Evolutionary conservation across 1,140 invertebrate species (phyloP), one percentile per base, ranked within the genome.

Genomic region (Leptinotarsa texana): DNA sequence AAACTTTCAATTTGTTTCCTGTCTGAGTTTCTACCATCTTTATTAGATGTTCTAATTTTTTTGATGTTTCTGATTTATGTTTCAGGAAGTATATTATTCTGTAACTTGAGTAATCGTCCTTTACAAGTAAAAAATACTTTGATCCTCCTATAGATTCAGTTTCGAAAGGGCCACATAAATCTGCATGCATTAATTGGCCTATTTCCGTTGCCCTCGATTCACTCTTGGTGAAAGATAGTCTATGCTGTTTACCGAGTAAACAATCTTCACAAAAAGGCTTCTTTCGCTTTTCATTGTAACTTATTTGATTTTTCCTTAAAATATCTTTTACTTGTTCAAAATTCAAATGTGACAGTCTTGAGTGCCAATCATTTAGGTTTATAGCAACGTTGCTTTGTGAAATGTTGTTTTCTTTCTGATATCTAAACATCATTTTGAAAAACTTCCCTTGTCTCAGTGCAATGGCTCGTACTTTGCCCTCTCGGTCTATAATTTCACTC

Each of bases 111-210:
- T 69, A 80, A 69, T 86, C 83, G 75, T 86, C 84, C 62, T 84
- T 81, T 18, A 81, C 78, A 6, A 83, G 61, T 11, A 86, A 62
- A 76, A 85, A 86, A 77, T 86, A 86, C 18, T 77, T 76, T 47
- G 81, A 33, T n/a, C 80, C 78, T 11, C 81, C 80, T 61, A 83
- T 27, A n/a, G 83, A 84, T 57, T 57, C 42, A 4, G n/a, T 68
- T 47, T 79, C 74, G 80, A 84, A 84, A 33, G 82, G 81, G 17
- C 82, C 82, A 73, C 81, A 82, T 13, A 85, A 63, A 77, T 85
- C 84, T 21, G 68, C 69, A 70, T 84, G 81, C n/a, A 85, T 72
- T 18, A 81, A 15, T 69, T 74, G 42, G n/a, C 24, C 8, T 13
- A 21, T 49, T 66, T 33, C 27, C n/a, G 51, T 15, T 4, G n/a